Evolutionary conservation across 1,140 invertebrate genomes (phyloP).

Genomic region (Aricia agestis): DNA sequence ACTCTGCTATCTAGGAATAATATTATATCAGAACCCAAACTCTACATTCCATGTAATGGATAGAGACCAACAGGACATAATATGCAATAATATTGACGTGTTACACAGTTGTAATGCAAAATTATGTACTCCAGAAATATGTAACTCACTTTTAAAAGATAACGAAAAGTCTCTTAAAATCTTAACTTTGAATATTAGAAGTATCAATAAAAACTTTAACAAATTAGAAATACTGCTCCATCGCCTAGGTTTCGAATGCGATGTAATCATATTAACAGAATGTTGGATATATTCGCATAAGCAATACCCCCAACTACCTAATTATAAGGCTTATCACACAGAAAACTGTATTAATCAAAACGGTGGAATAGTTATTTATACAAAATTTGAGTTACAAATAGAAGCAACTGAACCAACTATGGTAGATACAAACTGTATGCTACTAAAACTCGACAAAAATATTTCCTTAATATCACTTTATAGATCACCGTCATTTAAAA

Average conservation of each 20-base stretch:
- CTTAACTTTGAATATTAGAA: conserved; percentile 16
- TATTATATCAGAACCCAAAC: too few relatives aligned
- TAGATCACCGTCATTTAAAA: conserved; percentile 18
- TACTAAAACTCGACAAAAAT: background rate
- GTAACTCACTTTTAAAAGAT: background rate
- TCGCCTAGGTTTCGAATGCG: background rate
- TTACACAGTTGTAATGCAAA: background rate
- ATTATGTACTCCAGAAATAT: background rate
- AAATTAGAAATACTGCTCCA: conserved; percentile 13
- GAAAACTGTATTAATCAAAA: conserved; percentile 20
- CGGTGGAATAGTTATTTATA: conserved; percentile 13
- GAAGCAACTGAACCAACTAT: background rate
- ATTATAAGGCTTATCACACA: conserved; percentile 5
- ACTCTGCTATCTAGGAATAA: too few relatives aligned
- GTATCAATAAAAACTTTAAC: conserved; percentile 18
- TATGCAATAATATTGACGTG: conserved; percentile 8
- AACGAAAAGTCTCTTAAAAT: conserved; percentile 13
- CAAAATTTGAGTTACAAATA: background rate
- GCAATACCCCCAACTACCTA: background rate
- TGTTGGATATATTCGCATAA: conserved; percentile 18
- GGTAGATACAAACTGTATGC: conserved; percentile 6
- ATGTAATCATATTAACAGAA: conserved; percentile 18
- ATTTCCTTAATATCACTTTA: conserved; percentile 15
- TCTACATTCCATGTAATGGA: background rate
- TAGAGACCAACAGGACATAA: background rate